These are phyloP conservation scores for Bibio marci DNA, from an alignment of 2,888 invertebrate species.

Conservation along the genomic window DNA sequence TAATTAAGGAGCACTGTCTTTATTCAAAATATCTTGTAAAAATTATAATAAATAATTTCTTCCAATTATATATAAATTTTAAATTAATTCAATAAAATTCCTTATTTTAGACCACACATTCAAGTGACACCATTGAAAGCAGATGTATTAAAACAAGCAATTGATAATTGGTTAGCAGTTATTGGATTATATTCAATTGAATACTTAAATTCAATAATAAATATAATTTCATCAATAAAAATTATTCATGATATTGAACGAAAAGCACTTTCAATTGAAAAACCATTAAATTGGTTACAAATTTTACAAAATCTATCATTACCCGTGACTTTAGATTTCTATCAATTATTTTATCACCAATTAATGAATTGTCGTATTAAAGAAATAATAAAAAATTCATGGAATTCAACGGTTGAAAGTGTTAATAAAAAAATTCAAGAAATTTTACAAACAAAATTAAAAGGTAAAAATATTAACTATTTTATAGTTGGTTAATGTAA, in stretches of 20 bases:
- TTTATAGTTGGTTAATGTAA: slow-evolving; percentile 12
- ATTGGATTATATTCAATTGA: slow-evolving; percentile 39
- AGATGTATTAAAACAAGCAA: slow-evolving; percentile 24
- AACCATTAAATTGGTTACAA: slow-evolving; percentile 42
- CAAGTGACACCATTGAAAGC: slow-evolving; percentile 16
- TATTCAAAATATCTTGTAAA: too few species aligned
- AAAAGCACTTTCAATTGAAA: slow-evolving; percentile 44
- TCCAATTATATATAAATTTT: too few species aligned
- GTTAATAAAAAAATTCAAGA: slow-evolving; percentile 29
- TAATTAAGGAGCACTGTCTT: too few species aligned
- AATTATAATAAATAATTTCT: too few species aligned
- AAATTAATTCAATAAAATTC: slow-evolving; percentile 9
- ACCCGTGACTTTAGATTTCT: slow-evolving; percentile 41
- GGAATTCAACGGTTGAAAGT: slow-evolving; percentile 24
- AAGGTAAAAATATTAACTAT: neutral
- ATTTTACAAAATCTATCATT: slow-evolving; percentile 43
- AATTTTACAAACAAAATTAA: neutral
- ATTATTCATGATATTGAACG: slow-evolving; percentile 54
- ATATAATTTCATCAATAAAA: slow-evolving; percentile 49
- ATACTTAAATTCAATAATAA: slow-evolving; percentile 39
- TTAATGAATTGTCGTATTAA: slow-evolving; percentile 51
- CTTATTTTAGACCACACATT: slow-evolving; percentile 20
- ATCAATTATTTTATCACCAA: slow-evolving; percentile 56
- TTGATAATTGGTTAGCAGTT: slow-evolving; percentile 47
- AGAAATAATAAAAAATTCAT: slow-evolving; percentile 35